Evolutionary conservation across 1,140 invertebrate genomes (phyloP), one percentile per base, ranked within the genome.

Genomic region (Bombus pyrosoma): DNA sequence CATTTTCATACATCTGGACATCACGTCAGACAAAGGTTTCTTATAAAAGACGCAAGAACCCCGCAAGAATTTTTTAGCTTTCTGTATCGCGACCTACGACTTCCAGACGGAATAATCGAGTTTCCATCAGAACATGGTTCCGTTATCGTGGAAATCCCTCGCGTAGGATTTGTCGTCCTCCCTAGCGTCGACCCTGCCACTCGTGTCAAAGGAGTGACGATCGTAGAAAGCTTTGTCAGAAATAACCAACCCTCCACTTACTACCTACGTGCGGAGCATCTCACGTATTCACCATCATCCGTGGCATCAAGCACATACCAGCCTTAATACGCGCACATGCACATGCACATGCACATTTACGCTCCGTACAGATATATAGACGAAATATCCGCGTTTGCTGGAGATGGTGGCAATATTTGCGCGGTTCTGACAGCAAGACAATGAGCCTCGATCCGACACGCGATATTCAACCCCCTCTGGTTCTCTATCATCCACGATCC

Each of bases 321-420:
- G n/a, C 43, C 73, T 74, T 66, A 75, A 81, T 72, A 81, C 32
- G 66, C 73, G 72, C 73, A 72, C 78, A 78, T 74, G 28, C n/a
- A 28, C 78, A 78, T 74, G 28, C n/a, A 28, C n/a, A 6, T 13
- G 32, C 41, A 10, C 32, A 5, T 0, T 22, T 13, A 57, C 37
- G 79, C 83, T 86, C 82, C 86, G 85, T 66, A 82, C 82, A 80
- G 76, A 76, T 86, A 84, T 89, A 86, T 81, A 86, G 53, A 39
- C 78, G 89, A 68, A 77, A 82, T 87, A 90, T 89, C 92, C 89
- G 89, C 89, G 88, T 90, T 87, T 85, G 87, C 81, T 84, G 79
- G 89, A 91, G 89, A 92, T 92, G 94, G 93, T 94, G 94, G 92
- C 93, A 94, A 94, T 95, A 94, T 94, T 95, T 94, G 94, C 93